Base-by-base conservation (phyloP, 2,797 vertebrate genomes). In the Epinephelus malabaricus region DNA sequence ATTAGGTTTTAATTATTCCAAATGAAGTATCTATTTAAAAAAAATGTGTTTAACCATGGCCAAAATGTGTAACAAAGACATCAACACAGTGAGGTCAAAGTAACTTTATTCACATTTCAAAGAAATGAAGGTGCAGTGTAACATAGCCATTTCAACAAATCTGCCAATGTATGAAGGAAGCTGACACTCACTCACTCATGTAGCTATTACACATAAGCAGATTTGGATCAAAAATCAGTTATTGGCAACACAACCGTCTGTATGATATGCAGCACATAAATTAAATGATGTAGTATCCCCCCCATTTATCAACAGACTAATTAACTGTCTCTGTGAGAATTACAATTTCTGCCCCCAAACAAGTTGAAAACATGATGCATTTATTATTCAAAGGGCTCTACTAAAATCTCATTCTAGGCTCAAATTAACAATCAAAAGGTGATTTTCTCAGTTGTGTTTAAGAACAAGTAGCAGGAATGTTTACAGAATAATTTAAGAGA, bases 71-170 rank as follows among this genome's bases (percentile, higher is more conserved):
- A 50, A 45, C 4, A 2, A 71, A 69, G 13, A 2, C 43, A 60
- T 54, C 54, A 62, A 21, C 55, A 54, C 7, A 72, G 1, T 49
- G 49, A 63, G 51, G 66, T 86, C 55, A 82, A 78, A 85, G 45
- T 49, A 81, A 84, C 68, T 90, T 92, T 92, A 93, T 88, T 93
- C 19, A 78, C 47, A 81, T 81, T 66, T 51, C 8, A 60, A 80
- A 69, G 25, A 78, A 78, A 69, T 66, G 1, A 30, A 8, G 46
- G 30, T 40, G 19, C 18, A 74, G 56, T 58, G 61, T 67, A 55
- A 77, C 49, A 77, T 5, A 3, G n/a, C 34, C 23, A 9, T 70
- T 74, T 63, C 7, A 66, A 60, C 25, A 77, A 59, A 64, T 61
- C 19, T 54, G 60, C 65, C 34, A 64, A 49, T 45, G 56, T 51